phyloP scores from a whole-genome alignment of 2,797 vertebrate genomes.

The Picus viridis region DNA sequence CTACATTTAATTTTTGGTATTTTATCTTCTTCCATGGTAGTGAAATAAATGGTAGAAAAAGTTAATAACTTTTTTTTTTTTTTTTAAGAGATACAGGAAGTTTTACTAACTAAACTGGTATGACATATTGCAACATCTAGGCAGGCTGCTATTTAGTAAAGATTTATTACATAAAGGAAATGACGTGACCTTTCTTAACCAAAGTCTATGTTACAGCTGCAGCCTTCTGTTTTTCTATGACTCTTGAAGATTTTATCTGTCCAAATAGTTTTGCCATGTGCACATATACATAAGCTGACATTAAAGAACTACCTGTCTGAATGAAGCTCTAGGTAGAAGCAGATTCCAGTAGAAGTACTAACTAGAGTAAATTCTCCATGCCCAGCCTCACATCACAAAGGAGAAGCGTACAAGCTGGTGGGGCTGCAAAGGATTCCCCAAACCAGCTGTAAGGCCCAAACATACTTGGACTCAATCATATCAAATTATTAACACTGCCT shows the following conservation, averaged over 20 bases:
- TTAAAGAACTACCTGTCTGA: background rate
- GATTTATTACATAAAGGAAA: constrained; percentile 51
- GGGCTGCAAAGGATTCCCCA: background rate
- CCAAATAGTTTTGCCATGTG: background rate
- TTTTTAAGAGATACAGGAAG: background rate
- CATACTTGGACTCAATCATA: rapidly evolving
- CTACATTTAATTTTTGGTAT: background rate
- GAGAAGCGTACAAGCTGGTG: background rate
- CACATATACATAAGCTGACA: background rate
- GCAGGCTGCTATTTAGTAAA: constrained; percentile 23
- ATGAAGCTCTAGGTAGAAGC: background rate
- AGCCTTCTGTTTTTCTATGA: background rate
- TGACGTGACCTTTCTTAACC: constrained; percentile 52
- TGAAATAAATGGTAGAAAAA: background rate
- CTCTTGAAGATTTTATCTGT: constrained; percentile 46
- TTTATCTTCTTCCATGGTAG: background rate
- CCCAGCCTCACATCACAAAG: background rate
- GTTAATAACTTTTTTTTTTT: background rate
- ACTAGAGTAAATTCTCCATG: background rate
- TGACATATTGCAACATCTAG: constrained; percentile 40
- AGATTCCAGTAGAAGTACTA: background rate
- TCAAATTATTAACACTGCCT: background rate
- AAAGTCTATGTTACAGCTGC: background rate
- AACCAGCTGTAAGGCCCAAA: rapidly evolving
- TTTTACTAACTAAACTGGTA: constrained; percentile 15